A percentile compares a stretch with the other conserved stretches of the same genome.
Conservation (phyloP, 2,113 vertebrate genomes). For the Piprites chloris region DNA sequence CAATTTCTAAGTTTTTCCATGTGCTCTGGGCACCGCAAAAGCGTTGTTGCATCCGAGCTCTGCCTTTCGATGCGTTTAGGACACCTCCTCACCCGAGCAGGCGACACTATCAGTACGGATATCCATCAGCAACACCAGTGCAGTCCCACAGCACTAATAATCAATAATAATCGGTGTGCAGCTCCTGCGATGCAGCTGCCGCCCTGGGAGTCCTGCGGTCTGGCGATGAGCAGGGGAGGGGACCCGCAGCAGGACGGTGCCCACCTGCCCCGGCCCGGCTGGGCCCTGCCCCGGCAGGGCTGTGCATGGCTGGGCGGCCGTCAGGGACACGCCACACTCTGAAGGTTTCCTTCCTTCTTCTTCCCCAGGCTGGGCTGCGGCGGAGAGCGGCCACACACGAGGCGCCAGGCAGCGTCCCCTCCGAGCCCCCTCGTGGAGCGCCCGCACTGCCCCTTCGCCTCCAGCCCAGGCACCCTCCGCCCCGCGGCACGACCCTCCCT, state of each 20-base stretch:
- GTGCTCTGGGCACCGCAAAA: background rate
- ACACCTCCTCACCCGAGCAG: background rate
- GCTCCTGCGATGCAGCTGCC: background rate
- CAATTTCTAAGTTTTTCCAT: background rate
- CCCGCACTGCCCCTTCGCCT: rapidly evolving
- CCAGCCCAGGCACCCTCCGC: background rate
- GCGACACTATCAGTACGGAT: rapidly evolving
- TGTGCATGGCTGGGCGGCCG: background rate
- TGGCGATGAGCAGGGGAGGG: background rate
- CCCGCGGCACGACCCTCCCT: too few species aligned
- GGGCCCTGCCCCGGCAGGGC: background rate
- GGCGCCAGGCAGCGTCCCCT: background rate
- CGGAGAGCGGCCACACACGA: background rate
- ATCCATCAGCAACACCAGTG: background rate
- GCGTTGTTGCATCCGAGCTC: background rate
- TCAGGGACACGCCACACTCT: background rate
- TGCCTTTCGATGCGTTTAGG: background rate
- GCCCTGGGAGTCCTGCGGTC: background rate
- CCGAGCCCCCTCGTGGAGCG: background rate
- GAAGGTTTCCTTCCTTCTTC: background rate
- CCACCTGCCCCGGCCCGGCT: background rate
- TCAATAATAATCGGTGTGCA: rapidly evolving
- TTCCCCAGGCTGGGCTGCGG: background rate
- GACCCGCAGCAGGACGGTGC: background rate
- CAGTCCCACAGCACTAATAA: background rate